Conservation (phyloP, 2,888 invertebrate genomes). For the Lithophane socia region DNA sequence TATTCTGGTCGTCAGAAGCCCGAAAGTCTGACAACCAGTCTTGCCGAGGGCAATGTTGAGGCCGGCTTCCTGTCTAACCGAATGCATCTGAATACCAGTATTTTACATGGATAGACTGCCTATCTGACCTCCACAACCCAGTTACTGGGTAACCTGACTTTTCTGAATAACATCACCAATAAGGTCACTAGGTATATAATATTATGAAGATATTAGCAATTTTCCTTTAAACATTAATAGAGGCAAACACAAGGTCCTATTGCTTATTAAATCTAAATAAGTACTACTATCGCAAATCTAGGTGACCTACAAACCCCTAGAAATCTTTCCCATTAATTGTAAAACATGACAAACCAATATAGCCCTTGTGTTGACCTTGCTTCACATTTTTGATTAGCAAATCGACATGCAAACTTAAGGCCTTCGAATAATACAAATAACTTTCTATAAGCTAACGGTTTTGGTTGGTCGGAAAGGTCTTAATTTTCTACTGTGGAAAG, state of each 20-base stretch:
- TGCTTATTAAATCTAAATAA: constrained; percentile 19
- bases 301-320: constrained; percentile 49
- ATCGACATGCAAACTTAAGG: constrained; percentile 52
- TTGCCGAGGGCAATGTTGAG: too few species aligned
- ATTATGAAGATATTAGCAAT: too few species aligned
- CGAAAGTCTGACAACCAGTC: too few species aligned
- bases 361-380: constrained; percentile 37
- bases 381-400: constrained; percentile 46
- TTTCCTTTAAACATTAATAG: background rate
- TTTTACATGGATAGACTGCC: too few species aligned
- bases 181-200: too few species aligned
- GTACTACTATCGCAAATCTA: constrained; percentile 40
- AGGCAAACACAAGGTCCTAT: background rate
- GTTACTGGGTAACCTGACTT: too few species aligned
- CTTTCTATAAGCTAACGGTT: constrained; percentile 20
- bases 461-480: constrained; percentile 14
- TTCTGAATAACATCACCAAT: too few species aligned
- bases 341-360: constrained; percentile 51
- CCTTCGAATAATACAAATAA: constrained; percentile 41
- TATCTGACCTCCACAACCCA: too few species aligned
- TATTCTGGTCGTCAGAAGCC: too few species aligned
- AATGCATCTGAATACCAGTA: too few species aligned
- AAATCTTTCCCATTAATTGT: constrained; percentile 50
- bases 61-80: too few species aligned
- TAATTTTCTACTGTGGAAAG: constrained; percentile 2